A percentile compares a stretch with the other conserved stretches of the same genome.
Evolutionary conservation across 1,140 invertebrate genomes (phyloP).

Genomic region (Lanistes nyassanus): DNA sequence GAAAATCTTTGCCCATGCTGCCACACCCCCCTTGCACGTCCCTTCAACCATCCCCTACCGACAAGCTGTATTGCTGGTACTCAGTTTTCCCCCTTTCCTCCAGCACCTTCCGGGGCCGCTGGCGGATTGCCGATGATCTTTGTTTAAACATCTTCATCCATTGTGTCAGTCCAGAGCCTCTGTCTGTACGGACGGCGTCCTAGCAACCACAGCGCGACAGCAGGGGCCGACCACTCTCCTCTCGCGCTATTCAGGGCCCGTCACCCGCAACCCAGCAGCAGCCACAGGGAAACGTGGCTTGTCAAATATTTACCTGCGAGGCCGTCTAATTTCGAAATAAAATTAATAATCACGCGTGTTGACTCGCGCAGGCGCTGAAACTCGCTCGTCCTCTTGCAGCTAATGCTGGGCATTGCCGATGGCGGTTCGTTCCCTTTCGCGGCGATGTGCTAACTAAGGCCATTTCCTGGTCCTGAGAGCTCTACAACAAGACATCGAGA

Average conservation of each 20-base stretch:
- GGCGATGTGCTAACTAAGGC: background rate
- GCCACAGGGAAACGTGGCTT: background rate
- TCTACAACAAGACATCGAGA: too few relatives aligned
- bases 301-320: slow-evolving; percentile 20
- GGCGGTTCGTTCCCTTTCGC: too few relatives aligned
- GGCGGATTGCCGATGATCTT: too few relatives aligned
- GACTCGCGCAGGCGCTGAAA: background rate
- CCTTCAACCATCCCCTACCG: too few relatives aligned
- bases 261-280: background rate
- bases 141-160: too few relatives aligned
- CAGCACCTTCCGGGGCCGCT: too few relatives aligned
- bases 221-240: background rate
- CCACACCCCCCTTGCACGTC: too few relatives aligned
- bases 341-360: slow-evolving; percentile 21
- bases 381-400: background rate
- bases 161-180: too few relatives aligned
- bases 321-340: slow-evolving; percentile 21
- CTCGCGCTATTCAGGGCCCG: background rate
- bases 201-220: background rate
- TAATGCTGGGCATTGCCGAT: background rate
- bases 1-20: too few relatives aligned
- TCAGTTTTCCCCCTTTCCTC: too few relatives aligned
- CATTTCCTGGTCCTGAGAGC: slow-evolving; percentile 2
- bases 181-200: background rate
- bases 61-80: too few relatives aligned